phyloP scores from a whole-genome alignment of 1,140 invertebrate genomes.

The Asobara japonica region DNA sequence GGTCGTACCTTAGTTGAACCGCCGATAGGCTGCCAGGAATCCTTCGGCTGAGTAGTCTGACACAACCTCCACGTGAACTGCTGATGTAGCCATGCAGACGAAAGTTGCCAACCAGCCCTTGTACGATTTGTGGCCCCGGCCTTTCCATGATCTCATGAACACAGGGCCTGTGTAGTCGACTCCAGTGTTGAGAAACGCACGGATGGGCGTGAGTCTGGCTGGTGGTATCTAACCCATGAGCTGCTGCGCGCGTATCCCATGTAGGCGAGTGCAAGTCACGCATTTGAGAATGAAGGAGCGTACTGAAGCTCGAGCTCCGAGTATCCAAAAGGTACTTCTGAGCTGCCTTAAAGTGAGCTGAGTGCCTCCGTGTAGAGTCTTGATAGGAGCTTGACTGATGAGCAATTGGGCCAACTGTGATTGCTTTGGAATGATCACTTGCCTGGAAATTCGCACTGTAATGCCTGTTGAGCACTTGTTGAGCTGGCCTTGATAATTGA shows the following conservation, averaged over 20 bases:
- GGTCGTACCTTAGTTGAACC: slow-evolving; percentile 41
- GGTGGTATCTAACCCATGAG: slow-evolving; percentile 54
- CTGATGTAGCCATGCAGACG: no score
- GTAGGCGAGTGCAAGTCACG: slow-evolving; percentile 35
- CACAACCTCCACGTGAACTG: no score
- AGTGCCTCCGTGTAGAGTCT: no score
- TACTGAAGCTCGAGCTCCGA: slow-evolving; percentile 29
- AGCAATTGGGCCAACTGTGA: slow-evolving; percentile 39
- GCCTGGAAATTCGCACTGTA: no score
- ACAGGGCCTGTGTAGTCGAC: slow-evolving; percentile 56
- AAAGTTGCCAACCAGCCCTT: no score
- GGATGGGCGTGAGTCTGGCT: slow-evolving; percentile 44
- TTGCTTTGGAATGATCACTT: slow-evolving; percentile 41
- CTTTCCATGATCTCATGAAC: no score
- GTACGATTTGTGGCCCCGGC: no score
- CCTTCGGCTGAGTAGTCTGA: no score
- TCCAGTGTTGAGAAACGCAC: slow-evolving; percentile 44
- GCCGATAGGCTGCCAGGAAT: no score
- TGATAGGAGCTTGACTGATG: slow-evolving; percentile 44
- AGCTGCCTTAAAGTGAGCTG: slow-evolving; percentile 40
- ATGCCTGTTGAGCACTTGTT: no score
- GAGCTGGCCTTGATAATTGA: no score
- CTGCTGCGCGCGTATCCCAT: no score
- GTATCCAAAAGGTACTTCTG: slow-evolving; percentile 44
- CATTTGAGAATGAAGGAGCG: slow-evolving; percentile 34